A percentile compares a stretch with the other conserved stretches of the same genome.
Conservation (phyloP, 2,113 vertebrate genomes). For the Melospiza melodia region DNA sequence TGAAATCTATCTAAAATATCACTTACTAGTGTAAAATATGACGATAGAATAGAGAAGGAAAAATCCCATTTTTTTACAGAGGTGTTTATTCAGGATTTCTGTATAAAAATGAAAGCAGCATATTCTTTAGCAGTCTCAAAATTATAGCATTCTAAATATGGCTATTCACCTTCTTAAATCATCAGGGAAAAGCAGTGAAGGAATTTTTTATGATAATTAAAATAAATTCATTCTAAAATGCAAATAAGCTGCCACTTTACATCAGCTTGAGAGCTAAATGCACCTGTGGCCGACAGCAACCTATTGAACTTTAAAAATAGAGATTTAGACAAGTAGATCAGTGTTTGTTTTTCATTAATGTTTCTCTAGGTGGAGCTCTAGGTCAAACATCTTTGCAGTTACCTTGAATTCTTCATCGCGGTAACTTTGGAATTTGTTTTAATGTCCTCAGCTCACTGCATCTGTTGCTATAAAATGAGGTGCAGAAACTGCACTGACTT, state of each 20-base stretch:
- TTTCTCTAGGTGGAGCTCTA: constrained; percentile 75
- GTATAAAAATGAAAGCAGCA: not conserved
- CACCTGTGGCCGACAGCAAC: not conserved
- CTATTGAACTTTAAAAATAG: not conserved
- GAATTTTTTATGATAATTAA: not conserved
- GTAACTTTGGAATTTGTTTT: constrained; percentile 15
- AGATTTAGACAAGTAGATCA: not conserved
- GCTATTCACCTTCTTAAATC: not conserved
- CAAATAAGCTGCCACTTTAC: not conserved
- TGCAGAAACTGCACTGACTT: not conserved
- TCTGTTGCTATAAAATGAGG: constrained; percentile 24
- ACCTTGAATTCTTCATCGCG: not conserved
- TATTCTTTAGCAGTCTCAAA: not conserved
- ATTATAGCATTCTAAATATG: not conserved
- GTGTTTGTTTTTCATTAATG: not conserved
- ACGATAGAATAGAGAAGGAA: not conserved
- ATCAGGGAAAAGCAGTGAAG: not conserved
- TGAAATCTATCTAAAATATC: not conserved
- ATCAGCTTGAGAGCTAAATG: not conserved
- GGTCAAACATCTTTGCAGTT: constrained; percentile 25
- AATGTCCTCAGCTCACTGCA: constrained; percentile 26
- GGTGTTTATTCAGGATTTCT: not conserved
- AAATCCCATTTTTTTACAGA: rapidly evolving
- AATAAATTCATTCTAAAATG: not conserved
- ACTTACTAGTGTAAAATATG: not conserved